Percentiles rank a stretch among this genome's conserved stretches.
Conservation (phyloP, 2,888 invertebrate species). For the Aquatica leii region DNA sequence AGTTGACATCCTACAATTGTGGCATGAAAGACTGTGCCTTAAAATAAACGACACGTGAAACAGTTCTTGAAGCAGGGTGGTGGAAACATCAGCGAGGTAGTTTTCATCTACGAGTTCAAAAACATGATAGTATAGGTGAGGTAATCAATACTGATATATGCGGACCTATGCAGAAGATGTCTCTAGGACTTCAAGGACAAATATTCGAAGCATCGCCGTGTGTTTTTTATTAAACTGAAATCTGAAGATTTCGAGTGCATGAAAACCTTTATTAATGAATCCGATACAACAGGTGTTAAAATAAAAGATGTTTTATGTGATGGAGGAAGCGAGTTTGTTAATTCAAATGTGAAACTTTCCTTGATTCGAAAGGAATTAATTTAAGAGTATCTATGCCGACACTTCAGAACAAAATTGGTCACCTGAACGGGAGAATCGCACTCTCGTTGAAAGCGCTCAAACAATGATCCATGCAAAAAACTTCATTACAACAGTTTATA, state of each 20-base stretch:
- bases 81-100: too few species aligned
- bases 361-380: constrained; percentile 27
- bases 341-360: constrained; percentile 13
- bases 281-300: constrained; percentile 19
- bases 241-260: constrained; percentile 29
- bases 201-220: too few species aligned
- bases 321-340: too few species aligned
- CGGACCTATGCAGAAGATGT: too few species aligned
- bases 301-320: constrained; percentile 15
- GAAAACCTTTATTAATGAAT: constrained; percentile 35
- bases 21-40: too few species aligned
- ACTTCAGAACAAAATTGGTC: constrained; percentile 31
- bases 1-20: too few species aligned
- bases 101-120: too few species aligned
- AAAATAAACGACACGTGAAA: too few species aligned
- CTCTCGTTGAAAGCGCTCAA: constrained; percentile 19
- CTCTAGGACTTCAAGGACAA: too few species aligned
- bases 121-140: too few species aligned
- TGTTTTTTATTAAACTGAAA: constrained; percentile 36
- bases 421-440: constrained; percentile 32
- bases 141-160: too few species aligned
- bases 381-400: neutral
- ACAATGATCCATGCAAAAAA: neutral
- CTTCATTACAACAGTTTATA: constrained; percentile 37
- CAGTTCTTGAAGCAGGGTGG: too few species aligned